Evolutionary conservation across 1,140 invertebrate genomes (phyloP).

Genomic region (Cherax quadricarinatus): DNA sequence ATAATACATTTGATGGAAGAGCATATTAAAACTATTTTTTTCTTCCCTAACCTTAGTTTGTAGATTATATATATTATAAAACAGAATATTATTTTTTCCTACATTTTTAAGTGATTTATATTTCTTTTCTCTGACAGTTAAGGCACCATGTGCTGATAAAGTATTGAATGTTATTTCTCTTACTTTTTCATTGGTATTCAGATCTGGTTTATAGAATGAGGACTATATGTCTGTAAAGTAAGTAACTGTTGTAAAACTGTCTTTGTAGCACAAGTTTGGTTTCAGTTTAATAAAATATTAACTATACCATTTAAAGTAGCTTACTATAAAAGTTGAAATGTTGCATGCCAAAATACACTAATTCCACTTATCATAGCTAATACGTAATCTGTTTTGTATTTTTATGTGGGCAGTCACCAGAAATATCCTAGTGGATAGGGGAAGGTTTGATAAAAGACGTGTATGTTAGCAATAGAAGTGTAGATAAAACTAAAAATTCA

Average conservation of each 20-base stretch:
- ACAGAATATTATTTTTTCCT: neutral
- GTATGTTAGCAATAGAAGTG: constrained; percentile 4
- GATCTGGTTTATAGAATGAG: too few species aligned
- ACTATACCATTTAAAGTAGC: neutral
- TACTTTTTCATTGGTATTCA: too few species aligned
- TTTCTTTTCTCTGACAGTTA: too few species aligned
- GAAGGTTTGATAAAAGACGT: neutral
- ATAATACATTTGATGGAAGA: too few species aligned
- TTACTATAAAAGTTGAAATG: neutral
- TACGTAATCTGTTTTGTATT: neutral
- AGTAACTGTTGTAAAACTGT: neutral
- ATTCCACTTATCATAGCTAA: neutral
- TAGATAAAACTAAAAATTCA: neutral
- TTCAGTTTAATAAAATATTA: neutral
- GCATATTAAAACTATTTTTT: neutral
- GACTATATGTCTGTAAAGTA: too few species aligned
- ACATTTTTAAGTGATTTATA: too few species aligned
- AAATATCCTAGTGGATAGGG: neutral
- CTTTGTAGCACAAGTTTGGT: neutral
- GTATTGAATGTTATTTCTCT: too few species aligned
- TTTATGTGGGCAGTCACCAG: neutral
- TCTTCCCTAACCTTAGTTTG: neutral
- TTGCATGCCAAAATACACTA: constrained; percentile 1
- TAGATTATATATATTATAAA: neutral
- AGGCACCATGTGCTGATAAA: too few species aligned